A percentile compares a stretch with the other conserved stretches of the same genome.
Conservation (phyloP, 2,888 invertebrate species). For the Calameuta pallipes region DNA sequence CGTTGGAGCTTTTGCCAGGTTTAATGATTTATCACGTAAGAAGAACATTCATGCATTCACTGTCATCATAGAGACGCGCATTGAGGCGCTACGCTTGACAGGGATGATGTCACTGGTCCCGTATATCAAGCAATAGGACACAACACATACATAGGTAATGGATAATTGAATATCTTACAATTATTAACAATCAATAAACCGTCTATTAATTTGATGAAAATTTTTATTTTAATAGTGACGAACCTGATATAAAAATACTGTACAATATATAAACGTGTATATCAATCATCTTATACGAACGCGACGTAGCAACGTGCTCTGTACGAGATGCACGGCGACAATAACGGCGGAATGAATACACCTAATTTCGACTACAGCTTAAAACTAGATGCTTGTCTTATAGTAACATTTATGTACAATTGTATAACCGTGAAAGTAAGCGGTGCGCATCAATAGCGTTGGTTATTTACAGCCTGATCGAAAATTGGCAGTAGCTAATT, state of each 20-base stretch:
- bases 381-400: neutral
- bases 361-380: neutral
- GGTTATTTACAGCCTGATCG: neutral
- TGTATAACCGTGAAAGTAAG: neutral
- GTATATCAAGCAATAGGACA: neutral
- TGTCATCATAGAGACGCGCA: neutral
- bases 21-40: constrained; percentile 30
- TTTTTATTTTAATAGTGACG: constrained; percentile 38
- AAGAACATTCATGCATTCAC: constrained; percentile 17
- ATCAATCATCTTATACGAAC: constrained; percentile 11
- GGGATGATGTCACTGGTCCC: neutral
- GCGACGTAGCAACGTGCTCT: neutral
- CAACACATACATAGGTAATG: neutral
- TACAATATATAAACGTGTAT: constrained; percentile 38
- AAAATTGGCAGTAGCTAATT: neutral
- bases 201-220: neutral
- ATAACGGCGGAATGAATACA: constrained; percentile 1
- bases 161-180: neutral
- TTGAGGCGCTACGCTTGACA: neutral
- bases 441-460: neutral
- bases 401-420: neutral
- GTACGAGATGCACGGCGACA: neutral
- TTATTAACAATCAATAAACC: neutral
- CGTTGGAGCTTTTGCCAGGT: constrained; percentile 7
- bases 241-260: constrained; percentile 56